Evolutionary conservation across 2,797 vertebrate species (phyloP), one percentile per base, ranked within the genome.

Genomic region (Sphaeramia orbicularis): DNA sequence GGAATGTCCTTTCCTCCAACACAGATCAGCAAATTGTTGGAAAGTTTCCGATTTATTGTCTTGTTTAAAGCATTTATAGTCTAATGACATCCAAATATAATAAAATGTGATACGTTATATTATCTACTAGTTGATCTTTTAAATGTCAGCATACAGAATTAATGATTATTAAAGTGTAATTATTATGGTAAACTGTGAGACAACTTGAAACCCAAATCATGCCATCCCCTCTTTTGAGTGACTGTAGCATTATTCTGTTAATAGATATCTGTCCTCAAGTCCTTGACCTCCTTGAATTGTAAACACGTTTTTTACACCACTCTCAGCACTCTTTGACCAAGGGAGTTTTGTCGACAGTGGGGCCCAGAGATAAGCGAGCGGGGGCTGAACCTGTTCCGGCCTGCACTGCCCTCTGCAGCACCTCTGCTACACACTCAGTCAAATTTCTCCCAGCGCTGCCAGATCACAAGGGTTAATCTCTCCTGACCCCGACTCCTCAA

Each of bases 261-360:
- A 96, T 95, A 95, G 94, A 96, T 96, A 96, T 98, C 96, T 97
- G 94, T 96, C 94, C 94, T 89, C 90, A 95, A 96, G 96, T 96
- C 96, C 97, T 97, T 98, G 97, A 98, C 96, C 97, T 93, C 92
- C 91, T 85, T 8, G 76, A 89, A 92, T 95, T 97, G 96, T 96
- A 97, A 97, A 98, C 96, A 97, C 86, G 89, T 95, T 96, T 95
- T 91, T 92, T 91, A 89, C 89, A 89, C 91, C 88, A 81, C 88
- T 89, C 92, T 95, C 95, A 96, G 95, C 95, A 96, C 92, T 72
- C 87, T 94, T 85, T 89, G 95, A 95, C 95, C 93, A 89, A 42
- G 94, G 93, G 92, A 95, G 95, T 95, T 97, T 93, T 95, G 93
- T 97, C 95, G 95, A 95, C 95, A 95, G 93, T 92, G 95, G 91